phyloP scores from a whole-genome alignment of 2,113 vertebrate genomes.

The Lasiurus cinereus region DNA sequence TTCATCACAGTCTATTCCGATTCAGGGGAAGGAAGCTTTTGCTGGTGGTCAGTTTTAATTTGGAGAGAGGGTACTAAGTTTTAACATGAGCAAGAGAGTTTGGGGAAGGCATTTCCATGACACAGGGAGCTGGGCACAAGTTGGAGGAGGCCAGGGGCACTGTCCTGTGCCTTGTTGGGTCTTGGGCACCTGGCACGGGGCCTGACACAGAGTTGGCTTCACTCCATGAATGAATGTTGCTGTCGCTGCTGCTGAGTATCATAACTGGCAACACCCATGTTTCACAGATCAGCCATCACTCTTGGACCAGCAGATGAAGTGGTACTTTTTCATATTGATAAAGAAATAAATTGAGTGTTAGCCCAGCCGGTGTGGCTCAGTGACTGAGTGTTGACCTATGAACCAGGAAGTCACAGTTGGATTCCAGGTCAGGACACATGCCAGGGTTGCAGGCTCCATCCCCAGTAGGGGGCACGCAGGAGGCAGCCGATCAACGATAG shows the following conservation, averaged over 20 bases:
- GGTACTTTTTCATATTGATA: not conserved
- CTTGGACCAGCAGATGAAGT: no score
- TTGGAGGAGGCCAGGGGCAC: not conserved
- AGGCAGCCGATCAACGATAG: no score
- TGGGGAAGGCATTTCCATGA: not conserved
- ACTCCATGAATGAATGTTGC: not conserved
- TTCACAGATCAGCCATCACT: no score
- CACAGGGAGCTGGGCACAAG: not conserved
- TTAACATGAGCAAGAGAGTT: not conserved
- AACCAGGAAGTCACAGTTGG: no score
- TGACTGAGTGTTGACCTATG: no score
- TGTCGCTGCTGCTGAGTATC: no score
- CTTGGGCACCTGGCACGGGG: not conserved
- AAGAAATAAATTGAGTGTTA: not conserved
- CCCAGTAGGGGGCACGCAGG: no score
- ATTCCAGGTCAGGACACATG: no score
- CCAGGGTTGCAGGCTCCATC: no score
- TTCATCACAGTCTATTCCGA: not conserved
- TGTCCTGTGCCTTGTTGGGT: not conserved
- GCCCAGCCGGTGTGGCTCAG: no score
- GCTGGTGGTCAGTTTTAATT: not conserved
- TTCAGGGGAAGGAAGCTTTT: not conserved
- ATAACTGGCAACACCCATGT: no score
- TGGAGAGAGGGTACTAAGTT: not conserved
- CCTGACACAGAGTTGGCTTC: not conserved